Base-by-base conservation (phyloP, 2,888 invertebrate genomes). In the Cosmopolites sordidus region DNA sequence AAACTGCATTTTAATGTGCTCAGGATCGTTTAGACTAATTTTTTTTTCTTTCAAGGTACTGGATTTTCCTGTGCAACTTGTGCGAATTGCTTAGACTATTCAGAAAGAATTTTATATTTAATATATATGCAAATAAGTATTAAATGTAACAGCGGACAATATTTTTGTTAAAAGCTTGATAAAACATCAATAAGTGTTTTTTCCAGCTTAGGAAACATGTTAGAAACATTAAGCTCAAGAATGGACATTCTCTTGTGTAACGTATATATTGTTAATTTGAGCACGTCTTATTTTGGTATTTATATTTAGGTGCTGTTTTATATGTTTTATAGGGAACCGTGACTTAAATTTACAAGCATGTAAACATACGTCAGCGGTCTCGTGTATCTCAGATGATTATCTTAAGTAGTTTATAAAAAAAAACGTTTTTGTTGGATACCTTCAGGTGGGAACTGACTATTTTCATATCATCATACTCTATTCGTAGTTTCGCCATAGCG, bases 261-360 rank as follows among this genome's bases (percentile, higher is more conserved):
- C 18, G 37, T 14, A 27, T 39, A 41, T n/a, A 49, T 52, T 48
- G 17, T 43, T 38, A 47, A 44, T 12, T 43, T 9, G n/a, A 11
- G 2, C 54, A 54, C 54, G 54, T 54, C 44, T 22, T 18, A 49
- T 17, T 49, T 53, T 45, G 49, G 49, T 49, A 54, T 54, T 54
- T 54, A 54, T 49, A 54, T 54, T 54, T 54, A 54, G 54, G 54
- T 54, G 49, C 48, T 49, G 49, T 16, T 54, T 54, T 49, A 48
- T 37, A 41, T 54, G 54, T 54, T 54, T 37, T 41, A 37, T 49
- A 43, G 22, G 16, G n/a, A 39, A 18, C 16, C 54, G 54, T 54
- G 54, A 48, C 49, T 40, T n/a, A 45, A 42, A 16, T 54, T 33
- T 54, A 11, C 3, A 54, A 54, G 4, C 17, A 22, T 22, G 15